Evolutionary conservation across 2,797 vertebrate species (phyloP), one percentile per base, ranked within the genome.

Genomic region (Meriones psammophilus): DNA sequence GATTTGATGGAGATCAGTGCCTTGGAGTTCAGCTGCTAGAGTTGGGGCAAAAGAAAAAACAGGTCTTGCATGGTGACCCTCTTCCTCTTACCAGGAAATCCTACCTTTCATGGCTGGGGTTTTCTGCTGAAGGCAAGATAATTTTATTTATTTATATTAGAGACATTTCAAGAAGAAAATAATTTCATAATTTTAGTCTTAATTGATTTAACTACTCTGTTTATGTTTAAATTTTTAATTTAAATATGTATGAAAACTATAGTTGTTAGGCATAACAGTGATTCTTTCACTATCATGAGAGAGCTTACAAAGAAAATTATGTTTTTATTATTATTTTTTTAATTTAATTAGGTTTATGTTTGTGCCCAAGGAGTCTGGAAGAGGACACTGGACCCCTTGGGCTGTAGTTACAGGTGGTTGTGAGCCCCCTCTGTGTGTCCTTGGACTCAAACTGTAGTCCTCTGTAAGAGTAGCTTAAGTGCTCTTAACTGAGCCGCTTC

Each of bases 1-100:
- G 99, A 0, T 99, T 99, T 95, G 99, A 99, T 91, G 99, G 99
- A 0, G 99, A 99, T 15, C 99, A 99, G 95, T 99, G 99, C 90
- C 99, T 99, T 0, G 99, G 99, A 0, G 98, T 99, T 24, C 99
- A 99, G 97, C 98, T 99, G 92, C 96, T 99, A 94, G 99, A 99
- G 97, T 88, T 99, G 0, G 99, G 99, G 14, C 98, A 76, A 30
- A 99, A 97, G 93, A 99, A 98, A 92, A 98, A 96, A 58, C 99
- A 99, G 89, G 68, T 99, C 94, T 98, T 99, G 74, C 98, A 96
- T 4, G 99, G 99, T 12, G 99, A 99, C 20, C 98, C 99, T 22
- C 99, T 99, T 93, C 99, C 99, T 2, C 98, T 99, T 78, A 99
- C 99, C 0, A 98, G 54, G 88, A 99, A 98, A 73, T 99, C 99